Conservation (phyloP, 2,113 vertebrate species). For the Rissa tridactyla region DNA sequence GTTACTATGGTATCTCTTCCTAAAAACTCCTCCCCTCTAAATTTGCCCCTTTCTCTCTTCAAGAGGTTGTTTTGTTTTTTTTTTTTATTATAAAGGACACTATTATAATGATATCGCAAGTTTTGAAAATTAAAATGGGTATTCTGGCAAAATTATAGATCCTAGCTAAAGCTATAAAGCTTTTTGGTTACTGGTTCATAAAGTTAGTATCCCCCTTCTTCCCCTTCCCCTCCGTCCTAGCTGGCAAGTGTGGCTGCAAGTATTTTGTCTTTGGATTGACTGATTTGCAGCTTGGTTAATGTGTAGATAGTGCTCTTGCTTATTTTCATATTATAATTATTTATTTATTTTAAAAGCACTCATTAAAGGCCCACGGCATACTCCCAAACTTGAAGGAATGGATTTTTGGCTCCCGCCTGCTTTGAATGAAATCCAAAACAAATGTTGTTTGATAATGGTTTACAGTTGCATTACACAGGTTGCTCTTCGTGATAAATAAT, state of each 20-base stretch:
- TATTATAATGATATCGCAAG: neutral
- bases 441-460: slow-evolving; percentile 61
- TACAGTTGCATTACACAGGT: slow-evolving; percentile 48
- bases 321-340: slow-evolving; percentile 25
- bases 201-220: neutral
- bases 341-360: slow-evolving; percentile 47
- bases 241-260: neutral
- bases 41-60: neutral
- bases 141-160: slow-evolving; percentile 6
- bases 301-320: slow-evolving; percentile 33
- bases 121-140: slow-evolving; percentile 1
- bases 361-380: slow-evolving; percentile 11
- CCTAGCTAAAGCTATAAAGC: neutral
- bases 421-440: slow-evolving; percentile 62
- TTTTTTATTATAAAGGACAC: neutral
- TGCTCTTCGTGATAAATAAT: slow-evolving; percentile 61
- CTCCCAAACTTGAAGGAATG: slow-evolving; percentile 48
- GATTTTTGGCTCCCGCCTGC: slow-evolving; percentile 47
- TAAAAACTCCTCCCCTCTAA: neutral
- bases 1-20: neutral
- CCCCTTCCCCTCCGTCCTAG: neutral
- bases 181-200: neutral
- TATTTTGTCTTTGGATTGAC: slow-evolving; percentile 24
- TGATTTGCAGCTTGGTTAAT: slow-evolving; percentile 44
- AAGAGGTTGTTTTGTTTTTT: neutral